Conservation (phyloP, 1,140 invertebrate species). For the Ylistrum balloti region DNA sequence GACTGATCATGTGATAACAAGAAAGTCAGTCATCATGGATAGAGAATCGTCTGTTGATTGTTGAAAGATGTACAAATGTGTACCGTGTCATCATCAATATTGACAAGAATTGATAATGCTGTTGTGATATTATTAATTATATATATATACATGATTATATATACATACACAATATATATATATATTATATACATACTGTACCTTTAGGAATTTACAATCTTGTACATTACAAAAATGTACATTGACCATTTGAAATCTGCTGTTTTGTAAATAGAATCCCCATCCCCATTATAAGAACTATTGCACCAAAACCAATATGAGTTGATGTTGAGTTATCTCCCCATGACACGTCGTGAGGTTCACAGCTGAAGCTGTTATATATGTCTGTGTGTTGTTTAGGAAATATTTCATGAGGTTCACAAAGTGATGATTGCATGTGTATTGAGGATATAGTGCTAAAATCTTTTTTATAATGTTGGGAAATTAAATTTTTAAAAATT, state of each 20-base stretch:
- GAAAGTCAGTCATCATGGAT: slow-evolving; percentile 5
- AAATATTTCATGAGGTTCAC: neutral
- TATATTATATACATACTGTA: neutral
- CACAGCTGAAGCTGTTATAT: neutral
- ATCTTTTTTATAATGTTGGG: neutral
- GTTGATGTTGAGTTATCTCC: neutral
- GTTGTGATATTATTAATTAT: slow-evolving; percentile 40
- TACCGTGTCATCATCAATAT: neutral
- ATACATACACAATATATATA: slow-evolving; percentile 29
- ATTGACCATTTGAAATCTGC: neutral
- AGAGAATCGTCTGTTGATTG: neutral
- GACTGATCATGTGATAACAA: neutral
- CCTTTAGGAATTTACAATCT: slow-evolving; percentile 21
- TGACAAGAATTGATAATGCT: neutral
- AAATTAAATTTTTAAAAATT: neutral
- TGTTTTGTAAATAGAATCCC: neutral
- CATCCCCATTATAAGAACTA: neutral
- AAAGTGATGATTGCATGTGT: neutral
- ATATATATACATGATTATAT: slow-evolving; percentile 40
- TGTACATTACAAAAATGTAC: neutral
- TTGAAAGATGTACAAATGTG: neutral
- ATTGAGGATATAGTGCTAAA: neutral
- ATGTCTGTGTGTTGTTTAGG: neutral
- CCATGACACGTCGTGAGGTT: neutral
- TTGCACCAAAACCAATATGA: neutral